A percentile compares a stretch with the other conserved stretches of the same genome.
Evolutionary conservation across 1,140 invertebrate genomes (phyloP).

Genomic region (Pseudomyrmex pallidus): DNA sequence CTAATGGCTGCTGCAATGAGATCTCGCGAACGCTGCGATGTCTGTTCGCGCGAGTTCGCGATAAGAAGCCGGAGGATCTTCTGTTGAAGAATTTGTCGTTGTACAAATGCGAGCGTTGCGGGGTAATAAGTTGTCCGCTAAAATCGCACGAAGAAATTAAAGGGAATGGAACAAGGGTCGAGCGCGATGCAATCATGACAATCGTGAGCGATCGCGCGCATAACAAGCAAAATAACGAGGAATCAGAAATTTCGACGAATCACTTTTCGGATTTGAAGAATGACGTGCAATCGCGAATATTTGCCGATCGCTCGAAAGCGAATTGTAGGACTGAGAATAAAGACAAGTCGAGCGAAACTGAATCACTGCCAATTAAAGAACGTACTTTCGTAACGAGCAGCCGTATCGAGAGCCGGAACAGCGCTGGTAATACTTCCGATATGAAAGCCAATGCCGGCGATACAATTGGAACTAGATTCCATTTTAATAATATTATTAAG

Average conservation of each 20-base stretch:
- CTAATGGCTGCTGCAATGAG: constrained; percentile 36
- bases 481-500: not conserved
- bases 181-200: not conserved
- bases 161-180: not conserved
- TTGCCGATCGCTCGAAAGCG: not conserved
- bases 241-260: constrained; percentile 10
- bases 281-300: not conserved
- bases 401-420: no score
- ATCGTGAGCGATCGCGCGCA: constrained; percentile 31
- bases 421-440: not conserved
- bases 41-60: constrained; percentile 37
- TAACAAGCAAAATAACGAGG: not conserved
- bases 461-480: not conserved
- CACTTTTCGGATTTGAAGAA: not conserved
- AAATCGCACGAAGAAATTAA: not conserved
- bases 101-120: constrained; percentile 66
- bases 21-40: constrained; percentile 47
- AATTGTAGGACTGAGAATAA: not conserved
- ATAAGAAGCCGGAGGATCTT: constrained; percentile 45
- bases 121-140: constrained; percentile 63
- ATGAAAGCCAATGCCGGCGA: not conserved
- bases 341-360: not conserved
- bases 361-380: not conserved
- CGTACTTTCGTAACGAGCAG: not conserved
- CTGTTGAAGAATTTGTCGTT: constrained; percentile 61